A percentile compares a stretch with the other conserved stretches of the same genome.
Conservation (phyloP, 1,140 invertebrate genomes). For the Drosophila nannoptera region DNA sequence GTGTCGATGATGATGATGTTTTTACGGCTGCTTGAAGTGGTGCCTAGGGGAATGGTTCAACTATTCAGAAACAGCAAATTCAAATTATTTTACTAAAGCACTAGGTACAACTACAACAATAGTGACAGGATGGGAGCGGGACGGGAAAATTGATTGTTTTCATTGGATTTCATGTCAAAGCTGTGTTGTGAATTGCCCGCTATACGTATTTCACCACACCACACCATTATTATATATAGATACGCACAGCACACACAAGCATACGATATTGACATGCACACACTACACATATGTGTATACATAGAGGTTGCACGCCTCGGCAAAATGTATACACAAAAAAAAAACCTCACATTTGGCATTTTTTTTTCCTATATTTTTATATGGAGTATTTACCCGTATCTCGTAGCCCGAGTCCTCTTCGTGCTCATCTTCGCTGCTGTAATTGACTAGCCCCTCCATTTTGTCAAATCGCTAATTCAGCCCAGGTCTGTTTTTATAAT, state of each 20-base stretch:
- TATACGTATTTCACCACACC: conserved; percentile 11
- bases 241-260: neutral
- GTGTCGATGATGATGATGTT: neutral
- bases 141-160: conserved; percentile 16
- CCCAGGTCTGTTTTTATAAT: conserved; percentile 1
- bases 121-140: neutral
- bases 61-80: conserved; percentile 79
- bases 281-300: conserved; percentile 18
- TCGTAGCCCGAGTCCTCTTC: conserved; percentile 78
- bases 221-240: conserved; percentile 1
- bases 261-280: conserved; percentile 18
- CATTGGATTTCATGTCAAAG: conserved; percentile 1
- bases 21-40: conserved; percentile 28
- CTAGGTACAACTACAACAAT: conserved; percentile 60
- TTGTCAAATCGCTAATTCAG: neutral
- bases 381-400: conserved; percentile 71
- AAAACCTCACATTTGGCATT: conserved; percentile 41
- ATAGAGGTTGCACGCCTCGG: conserved; percentile 32
- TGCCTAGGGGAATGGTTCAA: conserved; percentile 78
- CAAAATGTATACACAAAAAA: conserved; percentile 52
- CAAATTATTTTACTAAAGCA: conserved; percentile 76
- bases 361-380: conserved; percentile 4
- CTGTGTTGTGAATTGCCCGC: conserved; percentile 11
- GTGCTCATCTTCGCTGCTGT: conserved; percentile 83
- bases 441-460: conserved; percentile 83